Percentiles rank a stretch among this genome's conserved stretches.
phyloP scores from a whole-genome alignment of 2,797 vertebrate species.

The Neosalanx taihuensis region DNA sequence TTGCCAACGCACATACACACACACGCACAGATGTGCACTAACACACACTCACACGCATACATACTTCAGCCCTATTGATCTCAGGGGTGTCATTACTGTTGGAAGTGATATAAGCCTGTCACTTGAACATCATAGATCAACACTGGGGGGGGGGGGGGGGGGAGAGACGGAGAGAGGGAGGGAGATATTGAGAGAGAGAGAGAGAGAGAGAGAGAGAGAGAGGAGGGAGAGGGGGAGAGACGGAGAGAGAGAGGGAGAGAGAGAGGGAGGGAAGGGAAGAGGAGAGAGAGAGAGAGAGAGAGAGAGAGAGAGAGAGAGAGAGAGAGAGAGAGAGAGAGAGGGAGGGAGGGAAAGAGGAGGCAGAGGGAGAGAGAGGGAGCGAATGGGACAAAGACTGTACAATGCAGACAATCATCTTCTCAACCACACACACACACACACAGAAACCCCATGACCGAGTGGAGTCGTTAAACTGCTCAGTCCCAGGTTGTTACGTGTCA shows the following conservation, averaged over 20 bases:
- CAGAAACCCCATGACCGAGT: not conserved
- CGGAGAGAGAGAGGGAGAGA: not conserved
- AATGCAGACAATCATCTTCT: not conserved
- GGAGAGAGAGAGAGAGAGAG: not conserved
- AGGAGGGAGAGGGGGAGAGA: too few species aligned
- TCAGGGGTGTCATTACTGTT: not conserved
- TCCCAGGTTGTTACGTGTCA: too few species aligned
- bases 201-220: not conserved
- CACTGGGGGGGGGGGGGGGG: too few species aligned
- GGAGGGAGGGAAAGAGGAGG: not conserved
- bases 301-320: not conserved
- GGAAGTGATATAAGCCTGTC: slow-evolving; percentile 8
- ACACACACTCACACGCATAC: not conserved
- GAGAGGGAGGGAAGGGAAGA: too few species aligned
- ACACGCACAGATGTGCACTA: not conserved
- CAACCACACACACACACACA: not conserved
- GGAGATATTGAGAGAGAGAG: not conserved
- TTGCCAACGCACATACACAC: not conserved
- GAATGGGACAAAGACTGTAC: not conserved
- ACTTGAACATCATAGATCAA: not conserved
- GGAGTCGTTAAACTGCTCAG: too few species aligned
- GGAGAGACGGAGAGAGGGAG: too few species aligned
- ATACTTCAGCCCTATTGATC: not conserved
- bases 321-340: not conserved
- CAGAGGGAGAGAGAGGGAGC: not conserved